Evolutionary conservation across 2,113 vertebrate species (phyloP), one percentile per base, ranked within the genome.

Genomic region (Alectura lathami): DNA sequence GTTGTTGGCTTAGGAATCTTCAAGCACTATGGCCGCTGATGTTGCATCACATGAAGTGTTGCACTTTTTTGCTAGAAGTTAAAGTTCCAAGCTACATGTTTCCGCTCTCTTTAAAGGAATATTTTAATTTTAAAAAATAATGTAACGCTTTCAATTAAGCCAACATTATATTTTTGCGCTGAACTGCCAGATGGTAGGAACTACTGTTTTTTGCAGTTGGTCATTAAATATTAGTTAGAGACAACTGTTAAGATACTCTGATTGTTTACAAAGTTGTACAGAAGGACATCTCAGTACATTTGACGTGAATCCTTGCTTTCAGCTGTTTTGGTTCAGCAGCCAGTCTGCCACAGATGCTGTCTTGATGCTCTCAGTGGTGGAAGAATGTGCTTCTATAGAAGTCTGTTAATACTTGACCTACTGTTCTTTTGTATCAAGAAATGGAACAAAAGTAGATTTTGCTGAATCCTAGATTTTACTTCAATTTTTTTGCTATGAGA

Each of bases 21-120:
- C n/a, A 85, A 83, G 67, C 8, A 24, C 45, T 63, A 67, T 57
- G 45, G 18, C 69, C 92, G 53, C 21, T 85, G 79, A n/a, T 72
- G n/a, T 51, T 93, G 57, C 77, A 73, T 91, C 76, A 91, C 89
- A 64, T 48, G 24, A 93, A 91, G 32, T 73, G 59, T 62, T 89
- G 78, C 64, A 42, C 40, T 45, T 86, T 76, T 89, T 94, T 79
- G n/a, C 45, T 92, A 50, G 57, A 70, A 89, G 43, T 80, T 94
- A 91, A 91, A 93, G 91, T 83, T 86, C 47, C 1, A 9, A 54
- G 38, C 50, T 91, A 63, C 45, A 80, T 36, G 70, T 85, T 89
- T 91, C 67, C 24, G 32, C 24, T 64, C 27, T 77, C 30, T 93
- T 48, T 83, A 63, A 83, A 63, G 59, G 50, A 74, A 32, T 59